Evolutionary conservation across 2,113 vertebrate species (phyloP), one percentile per base, ranked within the genome.

Genomic region (Syngnathoides biaculeatus): DNA sequence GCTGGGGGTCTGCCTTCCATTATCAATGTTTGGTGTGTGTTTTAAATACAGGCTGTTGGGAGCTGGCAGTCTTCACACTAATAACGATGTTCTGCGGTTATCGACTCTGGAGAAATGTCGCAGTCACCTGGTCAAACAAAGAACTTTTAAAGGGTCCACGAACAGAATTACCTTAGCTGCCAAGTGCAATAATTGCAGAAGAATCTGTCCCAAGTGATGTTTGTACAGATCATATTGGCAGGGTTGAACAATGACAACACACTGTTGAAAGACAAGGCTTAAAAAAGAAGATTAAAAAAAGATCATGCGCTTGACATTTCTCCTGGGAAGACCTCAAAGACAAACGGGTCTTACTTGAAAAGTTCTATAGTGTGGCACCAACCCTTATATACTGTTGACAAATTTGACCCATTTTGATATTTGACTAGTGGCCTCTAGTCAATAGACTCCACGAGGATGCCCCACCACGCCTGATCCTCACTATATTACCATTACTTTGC

Each of bases 11-110:
- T 86, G 82, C 77, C 84, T 73, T 75, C 87, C 70, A 64, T 85
- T 81, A 89, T 90, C 86, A 79, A 81, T 85, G 86, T 81, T 87
- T 84, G 77, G 74, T 85, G 81, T 69, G 78, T 88, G 87, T 78
- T 81, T 90, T 91, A 88, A 92, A 79, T 81, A 88, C 80, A 84
- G 85, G 80, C 79, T 88, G 75, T 69, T 85, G 78, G 79, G 77
- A 84, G 79, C 69, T 74, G 67, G 76, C 64, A 61, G 57, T 26
- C 79, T 76, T 57, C 78, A 55, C 59, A 53, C 71, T 64, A 78
- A 80, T 74, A 74, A 72, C 80, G 76, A 15, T 74, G 79, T 82
- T 82, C 80, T 77, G 72, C 67, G 43, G 57, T 68, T 66, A 74
- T 73, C 72, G 55, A 14, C 67, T 79, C 71, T 55, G 66, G 79